A percentile compares a stretch with the other conserved stretches of the same genome.
Conservation (phyloP, 2,888 invertebrate species). For the Athalia cordata region DNA sequence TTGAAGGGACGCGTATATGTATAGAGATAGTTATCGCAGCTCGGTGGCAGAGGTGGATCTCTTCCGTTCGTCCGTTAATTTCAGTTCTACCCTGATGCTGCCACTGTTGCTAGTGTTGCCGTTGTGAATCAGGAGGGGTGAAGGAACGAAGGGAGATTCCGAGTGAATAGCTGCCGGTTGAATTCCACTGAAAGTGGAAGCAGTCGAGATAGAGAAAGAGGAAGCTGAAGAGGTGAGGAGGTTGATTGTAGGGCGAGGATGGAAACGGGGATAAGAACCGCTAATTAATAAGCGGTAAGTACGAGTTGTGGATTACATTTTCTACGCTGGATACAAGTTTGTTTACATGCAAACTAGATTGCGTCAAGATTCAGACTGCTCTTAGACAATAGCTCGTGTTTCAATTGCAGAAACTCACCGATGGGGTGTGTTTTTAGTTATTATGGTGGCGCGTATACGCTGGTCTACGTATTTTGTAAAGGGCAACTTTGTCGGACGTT, state of each 20-base stretch:
- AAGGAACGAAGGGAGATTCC: conserved; percentile 10
- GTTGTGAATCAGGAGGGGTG: no score
- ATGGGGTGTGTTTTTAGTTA: no score
- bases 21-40: conserved; percentile 38
- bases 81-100: background rate
- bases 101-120: no score
- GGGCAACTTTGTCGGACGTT: no score
- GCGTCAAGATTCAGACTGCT: background rate
- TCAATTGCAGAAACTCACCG: background rate
- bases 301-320: conserved; percentile 38
- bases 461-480: background rate
- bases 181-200: conserved; percentile 32
- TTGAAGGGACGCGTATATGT: conserved; percentile 15
- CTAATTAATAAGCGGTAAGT: conserved; percentile 43
- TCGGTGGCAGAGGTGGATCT: conserved; percentile 11
- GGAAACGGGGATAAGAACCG: conserved; percentile 26
- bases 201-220: background rate
- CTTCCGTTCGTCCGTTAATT: conserved; percentile 22
- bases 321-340: background rate
- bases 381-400: background rate
- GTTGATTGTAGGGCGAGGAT: background rate
- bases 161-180: conserved; percentile 41
- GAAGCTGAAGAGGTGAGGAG: conserved; percentile 11
- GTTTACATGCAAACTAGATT: no score
- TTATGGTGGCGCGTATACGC: background rate